Percentiles rank a stretch among this genome's conserved stretches.
phyloP scores from a whole-genome alignment of 2,797 vertebrate species.

The Amblyraja radiata region DNA sequence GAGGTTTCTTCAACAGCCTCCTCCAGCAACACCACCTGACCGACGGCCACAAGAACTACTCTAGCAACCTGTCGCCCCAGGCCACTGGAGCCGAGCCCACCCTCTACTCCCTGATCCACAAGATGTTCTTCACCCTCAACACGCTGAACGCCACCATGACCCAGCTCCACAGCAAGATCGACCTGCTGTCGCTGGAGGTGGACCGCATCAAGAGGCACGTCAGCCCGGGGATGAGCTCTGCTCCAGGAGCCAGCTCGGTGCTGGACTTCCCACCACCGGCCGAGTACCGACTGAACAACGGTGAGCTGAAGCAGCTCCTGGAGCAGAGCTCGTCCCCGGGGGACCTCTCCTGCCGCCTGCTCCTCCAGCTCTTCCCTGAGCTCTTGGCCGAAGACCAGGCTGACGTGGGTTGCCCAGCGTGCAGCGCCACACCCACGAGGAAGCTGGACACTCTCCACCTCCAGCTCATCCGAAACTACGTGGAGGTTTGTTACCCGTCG shows the following conservation, averaged over 20 bases:
- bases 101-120: slow-evolving; percentile 90
- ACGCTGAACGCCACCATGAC: slow-evolving; percentile 94
- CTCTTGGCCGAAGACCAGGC: slow-evolving; percentile 77
- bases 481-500: slow-evolving; percentile 87
- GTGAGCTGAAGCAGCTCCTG: slow-evolving; percentile 83
- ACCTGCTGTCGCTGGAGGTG: slow-evolving; percentile 90
- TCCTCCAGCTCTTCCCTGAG: slow-evolving; percentile 93
- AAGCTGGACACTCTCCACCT: slow-evolving; percentile 88
- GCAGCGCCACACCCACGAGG: slow-evolving; percentile 71
- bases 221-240: too few relatives aligned
- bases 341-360: slow-evolving; percentile 85
- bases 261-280: slow-evolving; percentile 72
- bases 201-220: slow-evolving; percentile 83
- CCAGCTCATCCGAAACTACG: slow-evolving; percentile 92
- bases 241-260: too few relatives aligned
- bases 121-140: slow-evolving; percentile 97
- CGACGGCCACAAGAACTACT: slow-evolving; percentile 66
- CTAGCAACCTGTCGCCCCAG: slow-evolving; percentile 45
- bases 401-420: slow-evolving; percentile 69
- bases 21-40: slow-evolving; percentile 67
- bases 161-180: slow-evolving; percentile 95
- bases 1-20: slow-evolving; percentile 61
- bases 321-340: slow-evolving; percentile 83
- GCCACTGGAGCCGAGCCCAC: slow-evolving; percentile 64
- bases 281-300: slow-evolving; percentile 81